Conservation (phyloP, 2,888 invertebrate species). For the Thelaira solivaga region DNA sequence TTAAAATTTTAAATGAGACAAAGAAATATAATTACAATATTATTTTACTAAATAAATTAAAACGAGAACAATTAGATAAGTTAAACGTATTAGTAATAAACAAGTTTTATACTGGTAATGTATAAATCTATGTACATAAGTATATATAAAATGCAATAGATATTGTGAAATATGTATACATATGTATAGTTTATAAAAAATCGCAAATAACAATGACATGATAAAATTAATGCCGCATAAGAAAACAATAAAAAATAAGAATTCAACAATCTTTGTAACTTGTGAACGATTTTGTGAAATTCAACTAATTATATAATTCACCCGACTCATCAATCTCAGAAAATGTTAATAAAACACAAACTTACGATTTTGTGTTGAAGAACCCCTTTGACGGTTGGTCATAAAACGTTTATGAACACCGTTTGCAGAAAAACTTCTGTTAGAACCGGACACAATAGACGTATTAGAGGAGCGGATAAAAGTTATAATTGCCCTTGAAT, state of each 20-base stretch:
- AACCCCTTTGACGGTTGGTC: slow-evolving; percentile 13
- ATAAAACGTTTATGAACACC: slow-evolving; percentile 21
- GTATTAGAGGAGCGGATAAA: slow-evolving; percentile 64
- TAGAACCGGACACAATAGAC: slow-evolving; percentile 8
- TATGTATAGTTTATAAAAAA: not conserved
- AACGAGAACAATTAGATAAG: too few relatives aligned
- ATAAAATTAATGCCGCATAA: not conserved
- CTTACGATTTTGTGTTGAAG: slow-evolving; percentile 46
- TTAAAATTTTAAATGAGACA: too few relatives aligned
- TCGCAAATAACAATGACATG: slow-evolving; percentile 38
- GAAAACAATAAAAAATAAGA: slow-evolving; percentile 2
- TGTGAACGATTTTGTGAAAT: slow-evolving; percentile 48
- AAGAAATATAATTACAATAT: too few relatives aligned
- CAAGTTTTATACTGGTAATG: too few relatives aligned
- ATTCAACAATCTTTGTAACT: not conserved
- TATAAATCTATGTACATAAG: not conserved
- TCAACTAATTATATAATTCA: slow-evolving; percentile 41
- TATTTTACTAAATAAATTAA: too few relatives aligned
- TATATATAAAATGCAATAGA: not conserved
- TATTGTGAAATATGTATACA: not conserved
- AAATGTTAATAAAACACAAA: not conserved
- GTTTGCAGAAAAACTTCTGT: slow-evolving; percentile 3
- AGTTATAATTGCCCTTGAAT: slow-evolving; percentile 70
- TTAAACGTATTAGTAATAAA: too few relatives aligned
- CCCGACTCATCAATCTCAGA: too few relatives aligned